A percentile compares a stretch with the other conserved stretches of the same genome.
Evolutionary conservation across 2,888 invertebrate species (phyloP).

Genomic region (Rhodophaea formosa): DNA sequence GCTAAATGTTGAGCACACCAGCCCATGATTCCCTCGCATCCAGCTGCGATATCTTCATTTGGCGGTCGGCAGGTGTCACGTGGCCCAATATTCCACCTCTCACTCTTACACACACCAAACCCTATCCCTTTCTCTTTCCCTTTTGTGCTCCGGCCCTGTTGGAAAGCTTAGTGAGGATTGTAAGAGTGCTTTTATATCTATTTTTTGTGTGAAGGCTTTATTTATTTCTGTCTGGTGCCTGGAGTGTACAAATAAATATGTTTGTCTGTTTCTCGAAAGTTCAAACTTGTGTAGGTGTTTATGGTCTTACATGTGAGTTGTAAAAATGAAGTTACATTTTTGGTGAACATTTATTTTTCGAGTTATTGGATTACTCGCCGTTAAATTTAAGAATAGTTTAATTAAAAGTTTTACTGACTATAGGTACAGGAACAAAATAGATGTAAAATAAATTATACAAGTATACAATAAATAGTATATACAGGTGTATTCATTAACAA

Average conservation of each 20-base stretch:
- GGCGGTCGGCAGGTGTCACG: conserved; percentile 79
- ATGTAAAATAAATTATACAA: no score
- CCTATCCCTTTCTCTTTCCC: conserved; percentile 46
- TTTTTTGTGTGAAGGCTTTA: conserved; percentile 62
- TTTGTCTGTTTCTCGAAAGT: conserved; percentile 34
- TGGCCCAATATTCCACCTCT: conserved; percentile 48
- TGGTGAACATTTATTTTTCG: no score
- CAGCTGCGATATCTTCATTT: conserved; percentile 82
- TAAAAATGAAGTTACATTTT: conserved; percentile 14
- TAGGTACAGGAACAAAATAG: background rate
- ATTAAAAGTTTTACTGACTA: background rate
- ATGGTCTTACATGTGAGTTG: background rate
- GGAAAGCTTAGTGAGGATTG: conserved; percentile 63
- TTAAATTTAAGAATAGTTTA: background rate
- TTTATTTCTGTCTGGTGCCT: conserved; percentile 69
- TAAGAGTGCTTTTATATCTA: conserved; percentile 46
- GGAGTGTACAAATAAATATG: conserved; percentile 60
- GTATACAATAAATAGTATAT: no score
- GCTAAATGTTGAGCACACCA: conserved; percentile 50
- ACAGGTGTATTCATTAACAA: no score
- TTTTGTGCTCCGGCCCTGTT: conserved; percentile 59
- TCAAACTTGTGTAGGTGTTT: conserved; percentile 23
- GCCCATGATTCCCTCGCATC: conserved; percentile 61
- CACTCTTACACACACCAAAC: conserved; percentile 35
- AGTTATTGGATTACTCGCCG: background rate